Evolutionary conservation across 2,113 vertebrate species (phyloP).

Genomic region (Raja brachyura): DNA sequence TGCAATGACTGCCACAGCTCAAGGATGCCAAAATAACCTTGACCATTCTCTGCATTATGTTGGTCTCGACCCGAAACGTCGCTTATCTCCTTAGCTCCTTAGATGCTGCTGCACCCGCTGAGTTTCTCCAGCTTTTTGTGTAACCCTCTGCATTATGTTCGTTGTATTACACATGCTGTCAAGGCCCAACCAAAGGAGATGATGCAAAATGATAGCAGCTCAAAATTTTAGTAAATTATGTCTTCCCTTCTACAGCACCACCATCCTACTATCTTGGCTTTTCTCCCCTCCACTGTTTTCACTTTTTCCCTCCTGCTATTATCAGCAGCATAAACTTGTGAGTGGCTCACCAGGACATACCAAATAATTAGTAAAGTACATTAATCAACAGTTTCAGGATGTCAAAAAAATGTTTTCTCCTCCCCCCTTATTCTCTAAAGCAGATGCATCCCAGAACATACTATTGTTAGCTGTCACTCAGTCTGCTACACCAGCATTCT

Average conservation of each 20-base stretch:
- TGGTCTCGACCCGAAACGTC: too few relatives aligned
- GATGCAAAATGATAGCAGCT: not conserved
- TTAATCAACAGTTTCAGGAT: not conserved
- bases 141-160: too few relatives aligned
- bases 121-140: too few relatives aligned
- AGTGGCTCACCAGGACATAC: not conserved
- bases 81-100: too few relatives aligned
- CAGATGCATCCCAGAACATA: not conserved
- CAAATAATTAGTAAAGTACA: not conserved
- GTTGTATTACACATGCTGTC: not conserved
- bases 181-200: too few relatives aligned
- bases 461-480: not conserved
- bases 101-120: too few relatives aligned
- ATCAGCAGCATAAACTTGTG: not conserved
- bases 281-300: not conserved
- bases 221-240: too few relatives aligned
- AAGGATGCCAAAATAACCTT: not conserved
- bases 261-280: too few relatives aligned
- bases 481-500: not conserved
- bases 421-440: not conserved
- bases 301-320: not conserved
- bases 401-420: not conserved
- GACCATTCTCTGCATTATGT: not conserved
- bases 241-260: too few relatives aligned
- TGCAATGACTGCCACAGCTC: not conserved